These are phyloP conservation scores for Nerophis ophidion DNA, from an alignment of 2,113 vertebrate genomes.

Conservation along the genomic window DNA sequence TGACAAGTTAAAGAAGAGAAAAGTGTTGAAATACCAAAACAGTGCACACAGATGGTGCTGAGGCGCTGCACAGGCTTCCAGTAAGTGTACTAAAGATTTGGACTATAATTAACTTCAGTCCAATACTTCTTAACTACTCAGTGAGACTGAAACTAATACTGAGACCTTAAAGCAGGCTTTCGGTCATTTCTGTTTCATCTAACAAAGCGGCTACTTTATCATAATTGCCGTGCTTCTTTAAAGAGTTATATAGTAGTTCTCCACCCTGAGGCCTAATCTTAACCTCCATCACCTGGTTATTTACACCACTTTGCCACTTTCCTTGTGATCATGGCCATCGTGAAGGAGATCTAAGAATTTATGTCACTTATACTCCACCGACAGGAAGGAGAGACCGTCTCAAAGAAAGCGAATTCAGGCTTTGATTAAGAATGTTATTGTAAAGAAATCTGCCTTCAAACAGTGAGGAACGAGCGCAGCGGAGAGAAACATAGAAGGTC, in stretches of 20 bases:
- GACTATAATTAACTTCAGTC: constrained; percentile 18
- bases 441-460: constrained; percentile 75
- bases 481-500: constrained; percentile 53
- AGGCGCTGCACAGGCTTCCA: constrained; percentile 23
- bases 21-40: constrained; percentile 61
- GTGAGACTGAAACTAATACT: constrained; percentile 1
- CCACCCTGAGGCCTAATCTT: constrained; percentile 29
- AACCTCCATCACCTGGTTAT: constrained; percentile 42
- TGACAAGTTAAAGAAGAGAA: constrained; percentile 33
- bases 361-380: constrained; percentile 54
- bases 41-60: constrained; percentile 29
- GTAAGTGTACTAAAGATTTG: constrained; percentile 23
- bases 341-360: constrained; percentile 54
- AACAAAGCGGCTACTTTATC: constrained; percentile 17
- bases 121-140: constrained; percentile 1
- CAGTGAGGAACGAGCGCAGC: constrained; percentile 40
- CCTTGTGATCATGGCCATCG: constrained; percentile 36
- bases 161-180: background rate
- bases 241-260: constrained; percentile 17
- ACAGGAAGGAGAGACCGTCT: constrained; percentile 38
- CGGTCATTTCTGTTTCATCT: constrained; percentile 11
- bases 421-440: constrained; percentile 75
- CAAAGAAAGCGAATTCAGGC: constrained; percentile 57
- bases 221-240: constrained; percentile 13
- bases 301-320: constrained; percentile 53